These are phyloP conservation scores for Pelosia muscerda DNA, from an alignment of 2,888 invertebrate genomes.

Conservation along the genomic window DNA sequence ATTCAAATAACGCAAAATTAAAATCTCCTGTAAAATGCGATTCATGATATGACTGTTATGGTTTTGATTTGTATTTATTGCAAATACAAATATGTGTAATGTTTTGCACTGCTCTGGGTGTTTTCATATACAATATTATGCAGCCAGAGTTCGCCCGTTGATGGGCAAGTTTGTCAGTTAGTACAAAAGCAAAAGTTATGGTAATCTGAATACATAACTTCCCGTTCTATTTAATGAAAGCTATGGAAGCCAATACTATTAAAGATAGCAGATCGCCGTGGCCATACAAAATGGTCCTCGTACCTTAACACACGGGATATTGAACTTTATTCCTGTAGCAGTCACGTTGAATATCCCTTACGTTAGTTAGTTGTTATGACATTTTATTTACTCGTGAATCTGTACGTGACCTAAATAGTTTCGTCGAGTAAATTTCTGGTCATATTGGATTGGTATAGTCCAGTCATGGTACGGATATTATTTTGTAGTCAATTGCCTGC, in stretches of 20 bases:
- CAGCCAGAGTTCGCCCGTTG: no score
- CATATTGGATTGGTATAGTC: constrained; percentile 42
- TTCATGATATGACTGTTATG: neutral
- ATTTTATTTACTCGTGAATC: constrained; percentile 25
- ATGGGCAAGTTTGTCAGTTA: no score
- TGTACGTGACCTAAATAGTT: constrained; percentile 50
- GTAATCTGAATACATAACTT: constrained; percentile 9
- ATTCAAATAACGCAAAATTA: neutral
- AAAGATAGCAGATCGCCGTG: constrained; percentile 12
- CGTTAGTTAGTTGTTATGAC: constrained; percentile 27
- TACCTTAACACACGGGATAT: constrained; percentile 16
- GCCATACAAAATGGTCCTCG: constrained; percentile 8
- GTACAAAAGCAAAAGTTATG: neutral
- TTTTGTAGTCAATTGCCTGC: constrained; percentile 43
- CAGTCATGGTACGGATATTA: constrained; percentile 46
- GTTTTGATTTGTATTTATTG: no score
- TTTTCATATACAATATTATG: neutral
- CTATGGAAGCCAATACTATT: constrained; percentile 22
- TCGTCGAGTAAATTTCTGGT: constrained; percentile 35
- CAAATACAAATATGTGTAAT: neutral
- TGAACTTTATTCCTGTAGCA: neutral
- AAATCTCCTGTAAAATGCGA: neutral
- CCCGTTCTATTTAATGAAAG: constrained; percentile 29
- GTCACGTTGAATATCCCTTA: constrained; percentile 29
- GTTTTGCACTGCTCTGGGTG: neutral